A percentile compares a stretch with the other conserved stretches of the same genome.
These are phyloP conservation scores for Punctoribates punctum DNA, from an alignment of 2,888 invertebrate species.

Conservation along the genomic window DNA sequence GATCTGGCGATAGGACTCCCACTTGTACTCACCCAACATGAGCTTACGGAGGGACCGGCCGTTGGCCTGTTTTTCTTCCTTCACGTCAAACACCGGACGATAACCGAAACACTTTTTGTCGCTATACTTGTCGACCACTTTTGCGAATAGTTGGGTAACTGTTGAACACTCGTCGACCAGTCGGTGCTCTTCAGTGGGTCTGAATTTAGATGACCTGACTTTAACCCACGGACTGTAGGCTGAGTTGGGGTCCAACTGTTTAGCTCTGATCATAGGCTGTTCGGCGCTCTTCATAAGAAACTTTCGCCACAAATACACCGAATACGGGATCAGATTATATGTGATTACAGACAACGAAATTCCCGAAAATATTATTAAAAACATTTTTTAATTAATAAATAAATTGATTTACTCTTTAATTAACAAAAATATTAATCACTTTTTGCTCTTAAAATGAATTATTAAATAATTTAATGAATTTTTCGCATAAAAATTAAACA, in stretches of 20 bases:
- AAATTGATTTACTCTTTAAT: too few species aligned
- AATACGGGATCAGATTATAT: too few species aligned
- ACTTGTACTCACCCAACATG: conserved; percentile 86
- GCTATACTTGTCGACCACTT: conserved; percentile 69
- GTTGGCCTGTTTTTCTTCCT: conserved; percentile 89
- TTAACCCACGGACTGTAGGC: conserved; percentile 34
- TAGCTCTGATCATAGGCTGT: background rate
- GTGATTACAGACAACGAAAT: too few species aligned
- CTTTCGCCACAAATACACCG: too few species aligned
- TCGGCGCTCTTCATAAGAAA: too few species aligned
- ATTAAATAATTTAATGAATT: too few species aligned
- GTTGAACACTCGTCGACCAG: conserved; percentile 49
- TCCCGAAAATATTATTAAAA: too few species aligned
- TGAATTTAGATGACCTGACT: background rate
- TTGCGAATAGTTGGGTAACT: conserved; percentile 66
- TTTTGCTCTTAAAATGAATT: too few species aligned
- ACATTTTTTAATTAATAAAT: too few species aligned
- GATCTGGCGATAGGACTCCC: conserved; percentile 77
- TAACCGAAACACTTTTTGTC: conserved; percentile 79
- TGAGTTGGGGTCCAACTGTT: conserved; percentile 24
- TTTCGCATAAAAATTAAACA: too few species aligned
- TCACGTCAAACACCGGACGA: conserved; percentile 81
- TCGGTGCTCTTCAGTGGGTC: background rate
- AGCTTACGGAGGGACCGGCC: conserved; percentile 95
- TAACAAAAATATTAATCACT: too few species aligned